Evolutionary conservation across 2,888 invertebrate species (phyloP).

Genomic region (Leptura quadrifasciata): DNA sequence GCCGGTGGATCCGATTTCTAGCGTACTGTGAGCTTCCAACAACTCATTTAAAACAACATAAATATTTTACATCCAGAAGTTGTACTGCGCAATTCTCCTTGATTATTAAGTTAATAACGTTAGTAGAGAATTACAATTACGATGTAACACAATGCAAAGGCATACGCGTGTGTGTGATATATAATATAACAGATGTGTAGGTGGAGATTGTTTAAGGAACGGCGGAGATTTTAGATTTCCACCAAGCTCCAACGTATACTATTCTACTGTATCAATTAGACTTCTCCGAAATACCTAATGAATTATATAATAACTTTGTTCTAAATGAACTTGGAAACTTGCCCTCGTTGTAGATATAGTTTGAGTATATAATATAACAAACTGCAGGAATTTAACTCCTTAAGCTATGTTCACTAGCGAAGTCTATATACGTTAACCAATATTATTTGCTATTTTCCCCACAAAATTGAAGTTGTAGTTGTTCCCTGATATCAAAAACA

Average conservation of each 20-base stretch:
- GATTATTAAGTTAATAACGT: constrained; percentile 17
- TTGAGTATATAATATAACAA: background rate
- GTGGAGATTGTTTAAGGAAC: constrained; percentile 13
- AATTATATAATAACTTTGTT: constrained; percentile 35
- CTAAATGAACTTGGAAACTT: constrained; percentile 20
- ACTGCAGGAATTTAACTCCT: background rate
- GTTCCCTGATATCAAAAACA: too few species aligned
- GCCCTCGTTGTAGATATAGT: background rate
- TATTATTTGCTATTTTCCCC: too few species aligned
- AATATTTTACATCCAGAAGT: too few species aligned
- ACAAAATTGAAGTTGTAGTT: too few species aligned
- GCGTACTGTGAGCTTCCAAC: too few species aligned
- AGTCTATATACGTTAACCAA: too few species aligned
- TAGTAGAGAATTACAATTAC: constrained; percentile 9
- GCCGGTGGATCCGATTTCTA: too few species aligned
- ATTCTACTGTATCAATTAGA: constrained; percentile 40
- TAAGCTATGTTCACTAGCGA: too few species aligned
- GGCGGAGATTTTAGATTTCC: constrained; percentile 25
- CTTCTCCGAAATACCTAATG: constrained; percentile 23
- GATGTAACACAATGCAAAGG: constrained; percentile 16
- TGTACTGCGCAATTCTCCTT: background rate
- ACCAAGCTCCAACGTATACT: background rate
- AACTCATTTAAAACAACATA: too few species aligned
- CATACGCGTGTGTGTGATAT: constrained; percentile 16
- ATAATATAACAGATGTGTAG: constrained; percentile 26